Evolutionary conservation across 1,140 invertebrate genomes (phyloP).

Genomic region (Calosoma granatense): DNA sequence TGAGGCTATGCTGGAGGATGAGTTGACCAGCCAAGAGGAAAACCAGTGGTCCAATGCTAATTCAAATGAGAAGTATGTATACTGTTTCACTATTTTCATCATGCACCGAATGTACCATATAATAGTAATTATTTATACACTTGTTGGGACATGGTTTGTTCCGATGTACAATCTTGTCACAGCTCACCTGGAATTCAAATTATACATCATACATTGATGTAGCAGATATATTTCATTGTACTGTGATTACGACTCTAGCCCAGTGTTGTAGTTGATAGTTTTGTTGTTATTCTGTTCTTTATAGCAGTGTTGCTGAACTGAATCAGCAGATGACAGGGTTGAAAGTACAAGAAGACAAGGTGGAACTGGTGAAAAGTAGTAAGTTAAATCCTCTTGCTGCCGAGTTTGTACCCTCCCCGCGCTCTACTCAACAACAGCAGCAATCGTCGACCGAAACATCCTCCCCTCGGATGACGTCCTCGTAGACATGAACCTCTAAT

Average conservation of each 20-base stretch:
- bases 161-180: too few species aligned
- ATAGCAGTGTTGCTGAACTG: conserved; percentile 35
- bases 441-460: too few species aligned
- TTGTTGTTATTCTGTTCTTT: too few species aligned
- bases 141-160: too few species aligned
- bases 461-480: too few species aligned
- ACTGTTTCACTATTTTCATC: conserved; percentile 36
- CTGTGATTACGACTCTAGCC: too few species aligned
- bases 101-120: conserved; percentile 27
- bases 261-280: too few species aligned
- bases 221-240: too few species aligned
- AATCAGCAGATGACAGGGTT: conserved; percentile 16
- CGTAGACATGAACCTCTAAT: too few species aligned
- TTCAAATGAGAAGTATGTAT: conserved; percentile 35
- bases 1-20: conserved; percentile 70
- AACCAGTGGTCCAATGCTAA: conserved; percentile 40
- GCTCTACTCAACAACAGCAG: neutral
- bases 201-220: too few species aligned
- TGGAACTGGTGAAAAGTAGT: conserved; percentile 30
- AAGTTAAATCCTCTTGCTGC: conserved; percentile 65
- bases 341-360: conserved; percentile 25
- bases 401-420: conserved; percentile 54
- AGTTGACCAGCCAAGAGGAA: conserved; percentile 33
- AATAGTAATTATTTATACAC: too few species aligned
- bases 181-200: too few species aligned